Conservation (phyloP, 2,113 vertebrate species). For the Oreochromis niloticus region DNA sequence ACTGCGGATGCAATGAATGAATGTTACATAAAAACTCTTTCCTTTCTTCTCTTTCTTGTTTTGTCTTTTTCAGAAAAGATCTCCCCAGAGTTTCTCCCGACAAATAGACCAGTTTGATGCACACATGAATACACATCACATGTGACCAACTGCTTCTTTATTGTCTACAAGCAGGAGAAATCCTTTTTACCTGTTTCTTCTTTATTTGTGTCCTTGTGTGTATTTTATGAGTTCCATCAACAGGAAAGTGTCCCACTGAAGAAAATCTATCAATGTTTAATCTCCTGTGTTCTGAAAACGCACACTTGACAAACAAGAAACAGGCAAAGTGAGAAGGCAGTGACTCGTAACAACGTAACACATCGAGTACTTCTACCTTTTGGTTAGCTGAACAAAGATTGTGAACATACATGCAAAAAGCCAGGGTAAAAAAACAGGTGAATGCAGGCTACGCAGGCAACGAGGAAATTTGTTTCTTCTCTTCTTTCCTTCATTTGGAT, state of each 20-base stretch:
- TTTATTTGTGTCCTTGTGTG: background rate
- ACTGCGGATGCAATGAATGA: background rate
- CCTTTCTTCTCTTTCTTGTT: background rate
- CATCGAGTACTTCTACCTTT: background rate
- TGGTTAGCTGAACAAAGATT: background rate
- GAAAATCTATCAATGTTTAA: constrained; percentile 50
- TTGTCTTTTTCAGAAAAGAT: background rate
- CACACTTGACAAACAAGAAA: background rate
- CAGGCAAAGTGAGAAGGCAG: background rate
- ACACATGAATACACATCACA: background rate
- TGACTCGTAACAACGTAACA: background rate
- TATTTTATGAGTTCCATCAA: constrained; percentile 36
- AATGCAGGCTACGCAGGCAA: background rate
- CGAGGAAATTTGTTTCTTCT: background rate
- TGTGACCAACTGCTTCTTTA: background rate
- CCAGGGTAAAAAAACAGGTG: background rate
- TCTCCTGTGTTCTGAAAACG: constrained; percentile 29
- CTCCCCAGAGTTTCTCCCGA: background rate
- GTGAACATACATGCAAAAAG: background rate
- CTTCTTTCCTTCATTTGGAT: background rate
- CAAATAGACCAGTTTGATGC: constrained; percentile 32
- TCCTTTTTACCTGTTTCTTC: constrained; percentile 3
- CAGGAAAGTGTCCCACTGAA: constrained; percentile 17
- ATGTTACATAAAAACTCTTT: constrained; percentile 16
- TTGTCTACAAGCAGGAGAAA: background rate